Evolutionary conservation across 2,113 vertebrate species (phyloP).

Genomic region (Baryphthengus martii): DNA sequence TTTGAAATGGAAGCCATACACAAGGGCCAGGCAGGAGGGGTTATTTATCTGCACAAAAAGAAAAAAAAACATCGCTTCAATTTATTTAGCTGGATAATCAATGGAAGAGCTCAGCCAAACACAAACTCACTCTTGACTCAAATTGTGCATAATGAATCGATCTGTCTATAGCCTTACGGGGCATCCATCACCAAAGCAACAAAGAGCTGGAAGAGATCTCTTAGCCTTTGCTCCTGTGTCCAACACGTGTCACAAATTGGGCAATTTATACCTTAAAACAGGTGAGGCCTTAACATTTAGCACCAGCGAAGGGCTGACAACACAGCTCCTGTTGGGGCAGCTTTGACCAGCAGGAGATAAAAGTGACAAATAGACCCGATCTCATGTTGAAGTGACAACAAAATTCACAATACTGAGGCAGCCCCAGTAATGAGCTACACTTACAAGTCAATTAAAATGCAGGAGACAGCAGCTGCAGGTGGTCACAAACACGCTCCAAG

Average conservation of each 20-base stretch:
- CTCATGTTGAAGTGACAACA: background rate
- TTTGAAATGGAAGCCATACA: background rate
- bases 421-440: background rate
- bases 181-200: background rate
- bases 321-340: background rate
- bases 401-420: background rate
- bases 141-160: background rate
- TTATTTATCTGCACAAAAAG: background rate
- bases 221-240: background rate
- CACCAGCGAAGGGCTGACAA: background rate
- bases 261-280: background rate
- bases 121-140: background rate
- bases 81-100: background rate
- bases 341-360: background rate
- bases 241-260: fast-evolving
- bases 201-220: background rate
- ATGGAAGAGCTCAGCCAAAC: background rate
- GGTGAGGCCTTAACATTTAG: background rate
- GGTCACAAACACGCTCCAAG: background rate
- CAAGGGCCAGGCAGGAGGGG: background rate
- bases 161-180: background rate
- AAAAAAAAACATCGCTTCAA: background rate
- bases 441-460: background rate
- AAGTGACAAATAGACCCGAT: background rate
- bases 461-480: slow-evolving; percentile 28